These are phyloP conservation scores for Echiichthys vipera DNA, from an alignment of 2,797 vertebrate species.

Conservation along the genomic window DNA sequence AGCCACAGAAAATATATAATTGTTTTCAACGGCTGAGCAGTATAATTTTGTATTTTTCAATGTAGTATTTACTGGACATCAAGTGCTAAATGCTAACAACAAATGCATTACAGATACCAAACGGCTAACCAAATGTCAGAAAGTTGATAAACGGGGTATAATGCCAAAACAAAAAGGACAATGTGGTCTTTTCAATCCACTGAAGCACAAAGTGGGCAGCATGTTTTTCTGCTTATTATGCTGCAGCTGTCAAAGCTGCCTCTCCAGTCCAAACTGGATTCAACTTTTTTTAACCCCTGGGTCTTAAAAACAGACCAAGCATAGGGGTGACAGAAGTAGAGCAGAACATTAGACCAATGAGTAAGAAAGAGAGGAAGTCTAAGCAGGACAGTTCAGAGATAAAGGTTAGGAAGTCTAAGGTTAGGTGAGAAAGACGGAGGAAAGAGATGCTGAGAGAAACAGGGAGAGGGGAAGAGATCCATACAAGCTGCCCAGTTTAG, in stretches of 20 bases:
- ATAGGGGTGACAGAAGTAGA: slow-evolving; percentile 34
- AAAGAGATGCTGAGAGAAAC: slow-evolving; percentile 11
- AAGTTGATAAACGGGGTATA: neutral
- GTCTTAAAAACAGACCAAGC: slow-evolving; percentile 32
- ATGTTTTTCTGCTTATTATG: slow-evolving; percentile 43
- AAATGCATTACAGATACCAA: neutral
- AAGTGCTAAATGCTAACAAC: neutral
- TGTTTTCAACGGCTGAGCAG: neutral
- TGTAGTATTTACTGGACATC: neutral
- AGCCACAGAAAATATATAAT: neutral
- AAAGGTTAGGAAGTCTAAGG: slow-evolving; percentile 25
- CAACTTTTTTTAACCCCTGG: slow-evolving; percentile 39
- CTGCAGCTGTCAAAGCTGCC: slow-evolving; percentile 47
- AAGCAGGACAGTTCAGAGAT: slow-evolving; percentile 11
- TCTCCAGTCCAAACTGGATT: slow-evolving; percentile 35
- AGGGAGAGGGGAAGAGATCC: slow-evolving; percentile 18
- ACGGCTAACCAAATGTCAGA: slow-evolving; percentile 7
- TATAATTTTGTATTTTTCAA: neutral
- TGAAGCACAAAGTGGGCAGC: slow-evolving; percentile 2
- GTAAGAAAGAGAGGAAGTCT: neutral
- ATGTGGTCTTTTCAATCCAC: slow-evolving; percentile 16
- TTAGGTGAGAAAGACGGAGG: neutral
- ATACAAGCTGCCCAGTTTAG: slow-evolving; percentile 63
- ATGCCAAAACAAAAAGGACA: neutral
- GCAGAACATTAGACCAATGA: slow-evolving; percentile 36